Percentiles rank a stretch among this genome's conserved stretches.
These are phyloP conservation scores for Bradypodion pumilum DNA, from an alignment of 2,797 vertebrate genomes.

Conservation along the genomic window DNA sequence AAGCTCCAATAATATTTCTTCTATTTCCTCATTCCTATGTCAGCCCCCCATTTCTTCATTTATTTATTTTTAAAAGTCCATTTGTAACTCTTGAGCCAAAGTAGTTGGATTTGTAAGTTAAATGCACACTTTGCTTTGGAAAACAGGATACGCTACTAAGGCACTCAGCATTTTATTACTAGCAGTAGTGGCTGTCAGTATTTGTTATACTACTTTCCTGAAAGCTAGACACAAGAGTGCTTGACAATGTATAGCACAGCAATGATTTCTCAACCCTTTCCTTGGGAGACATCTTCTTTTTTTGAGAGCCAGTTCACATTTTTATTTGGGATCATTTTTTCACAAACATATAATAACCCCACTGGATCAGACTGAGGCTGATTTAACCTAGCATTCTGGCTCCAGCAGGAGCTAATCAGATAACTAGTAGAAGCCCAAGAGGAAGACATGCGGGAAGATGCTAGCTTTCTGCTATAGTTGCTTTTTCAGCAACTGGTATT, in stretches of 20 bases:
- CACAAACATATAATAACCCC: too few species aligned
- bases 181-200: constrained; percentile 60
- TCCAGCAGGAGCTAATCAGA: not conserved
- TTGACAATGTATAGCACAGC: constrained; percentile 49
- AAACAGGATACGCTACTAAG: constrained; percentile 36
- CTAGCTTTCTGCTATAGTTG: not conserved
- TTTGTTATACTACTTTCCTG: constrained; percentile 64
- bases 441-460: not conserved
- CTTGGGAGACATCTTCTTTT: not conserved
- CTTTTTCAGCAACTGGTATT: not conserved
- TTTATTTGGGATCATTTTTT: not conserved
- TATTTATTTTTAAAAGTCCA: too few species aligned
- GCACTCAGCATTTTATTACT: constrained; percentile 61
- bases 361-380: not conserved
- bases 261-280: constrained; percentile 30
- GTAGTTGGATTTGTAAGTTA: constrained; percentile 65
- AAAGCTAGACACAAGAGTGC: constrained; percentile 61
- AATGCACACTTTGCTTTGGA: constrained; percentile 59
- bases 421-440: not conserved
- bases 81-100: constrained; percentile 61
- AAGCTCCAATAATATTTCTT: constrained; percentile 40
- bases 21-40: constrained; percentile 19
- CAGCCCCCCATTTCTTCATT: constrained; percentile 20
- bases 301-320: not conserved
- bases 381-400: not conserved